Conservation (phyloP, 2,888 invertebrate genomes). For the Andrena bicolor region DNA sequence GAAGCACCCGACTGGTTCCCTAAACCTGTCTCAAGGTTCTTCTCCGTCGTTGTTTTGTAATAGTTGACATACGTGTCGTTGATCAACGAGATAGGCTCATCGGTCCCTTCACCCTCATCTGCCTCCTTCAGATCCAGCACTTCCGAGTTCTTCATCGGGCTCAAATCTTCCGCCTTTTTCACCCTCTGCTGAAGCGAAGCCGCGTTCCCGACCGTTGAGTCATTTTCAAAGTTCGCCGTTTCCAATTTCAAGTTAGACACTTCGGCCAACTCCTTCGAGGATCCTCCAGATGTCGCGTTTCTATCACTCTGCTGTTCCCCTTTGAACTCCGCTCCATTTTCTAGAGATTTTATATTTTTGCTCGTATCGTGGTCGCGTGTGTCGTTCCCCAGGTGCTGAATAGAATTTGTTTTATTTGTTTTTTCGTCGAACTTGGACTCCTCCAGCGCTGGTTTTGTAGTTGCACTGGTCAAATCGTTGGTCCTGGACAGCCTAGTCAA, state of each 20-base stretch:
- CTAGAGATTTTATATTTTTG: neutral
- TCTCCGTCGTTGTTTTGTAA: slow-evolving; percentile 58
- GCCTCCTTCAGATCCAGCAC: slow-evolving; percentile 56
- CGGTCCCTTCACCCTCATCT: slow-evolving; percentile 45
- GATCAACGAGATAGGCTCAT: slow-evolving; percentile 70
- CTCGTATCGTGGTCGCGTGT: neutral
- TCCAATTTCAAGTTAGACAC: neutral
- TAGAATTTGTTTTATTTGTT: neutral
- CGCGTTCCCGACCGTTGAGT: neutral
- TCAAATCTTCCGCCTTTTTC: slow-evolving; percentile 1
- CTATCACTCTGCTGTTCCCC: neutral
- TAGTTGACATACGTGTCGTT: slow-evolving; percentile 80
- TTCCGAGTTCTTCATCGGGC: slow-evolving; percentile 51
- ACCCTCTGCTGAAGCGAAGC: slow-evolving; percentile 3
- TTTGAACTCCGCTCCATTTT: too few species aligned
- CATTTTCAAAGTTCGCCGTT: neutral
- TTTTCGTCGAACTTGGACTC: slow-evolving; percentile 46
- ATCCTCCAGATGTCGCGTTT: neutral
- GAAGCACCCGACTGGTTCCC: slow-evolving; percentile 33
- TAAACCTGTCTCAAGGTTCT: slow-evolving; percentile 12
- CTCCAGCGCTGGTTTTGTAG: slow-evolving; percentile 43
- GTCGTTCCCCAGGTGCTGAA: neutral
- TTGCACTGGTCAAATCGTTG: slow-evolving; percentile 50
- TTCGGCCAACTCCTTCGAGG: neutral
- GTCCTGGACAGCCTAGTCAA: slow-evolving; percentile 42